Evolutionary conservation across 2,113 vertebrate species (phyloP).

Genomic region (Sphyrna mokarran): DNA sequence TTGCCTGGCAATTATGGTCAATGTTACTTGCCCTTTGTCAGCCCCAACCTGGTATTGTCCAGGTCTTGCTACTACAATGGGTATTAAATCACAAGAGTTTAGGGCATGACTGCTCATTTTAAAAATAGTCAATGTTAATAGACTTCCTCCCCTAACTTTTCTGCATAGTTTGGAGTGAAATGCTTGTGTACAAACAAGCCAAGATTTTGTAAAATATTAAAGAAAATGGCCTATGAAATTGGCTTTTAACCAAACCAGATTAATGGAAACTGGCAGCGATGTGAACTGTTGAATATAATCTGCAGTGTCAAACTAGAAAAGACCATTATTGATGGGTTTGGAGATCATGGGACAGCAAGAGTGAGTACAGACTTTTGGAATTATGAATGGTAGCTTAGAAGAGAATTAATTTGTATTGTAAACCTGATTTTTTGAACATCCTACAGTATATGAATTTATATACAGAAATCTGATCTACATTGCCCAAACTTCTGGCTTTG

Average conservation of each 20-base stretch:
- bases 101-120: not conserved
- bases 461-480: not conserved
- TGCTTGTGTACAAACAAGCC: too few relatives aligned
- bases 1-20: too few relatives aligned
- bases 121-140: not conserved
- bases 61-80: not conserved
- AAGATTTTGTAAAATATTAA: not conserved
- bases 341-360: not conserved
- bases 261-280: not conserved
- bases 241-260: not conserved
- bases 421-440: not conserved
- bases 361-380: not conserved
- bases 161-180: not conserved
- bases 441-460: not conserved
- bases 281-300: not conserved
- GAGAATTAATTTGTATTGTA: not conserved
- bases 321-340: not conserved
- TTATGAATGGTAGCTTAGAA: not conserved
- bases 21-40: too few relatives aligned
- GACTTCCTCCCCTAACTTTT: not conserved
- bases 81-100: not conserved
- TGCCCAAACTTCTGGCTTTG: not conserved
- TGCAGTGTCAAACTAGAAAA: not conserved
- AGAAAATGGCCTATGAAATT: not conserved
- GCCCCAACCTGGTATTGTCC: not conserved